Evolutionary conservation across 1,140 invertebrate species (phyloP).

Genomic region (Drosophila sturtevanti): DNA sequence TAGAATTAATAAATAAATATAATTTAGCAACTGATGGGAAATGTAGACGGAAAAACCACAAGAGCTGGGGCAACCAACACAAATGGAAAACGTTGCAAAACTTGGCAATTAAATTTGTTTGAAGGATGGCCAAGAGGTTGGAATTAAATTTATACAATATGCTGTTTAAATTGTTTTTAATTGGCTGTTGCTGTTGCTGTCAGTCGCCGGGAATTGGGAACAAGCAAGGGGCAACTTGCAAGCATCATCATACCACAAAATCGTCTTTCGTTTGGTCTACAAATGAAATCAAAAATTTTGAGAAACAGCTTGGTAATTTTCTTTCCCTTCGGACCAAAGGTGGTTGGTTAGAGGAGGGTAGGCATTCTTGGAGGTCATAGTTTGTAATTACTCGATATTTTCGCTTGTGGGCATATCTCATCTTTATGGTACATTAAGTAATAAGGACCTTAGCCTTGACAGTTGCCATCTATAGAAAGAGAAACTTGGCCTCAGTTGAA

Average conservation of each 20-base stretch:
- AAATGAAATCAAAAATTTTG: conserved; percentile 68
- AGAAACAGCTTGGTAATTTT: conserved; percentile 14
- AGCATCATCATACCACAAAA: neutral
- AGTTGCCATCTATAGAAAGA: conserved; percentile 29
- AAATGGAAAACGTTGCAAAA: conserved; percentile 4
- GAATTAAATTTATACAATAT: conserved; percentile 66
- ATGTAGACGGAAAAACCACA: conserved; percentile 29
- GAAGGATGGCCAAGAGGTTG: conserved; percentile 31
- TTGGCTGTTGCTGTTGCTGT: conserved; percentile 45
- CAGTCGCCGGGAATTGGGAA: neutral
- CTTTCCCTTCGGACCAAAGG: conserved; percentile 2
- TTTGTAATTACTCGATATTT: conserved; percentile 61
- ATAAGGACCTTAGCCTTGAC: conserved; percentile 13
- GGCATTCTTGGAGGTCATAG: conserved; percentile 34
- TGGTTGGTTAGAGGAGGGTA: conserved; percentile 6
- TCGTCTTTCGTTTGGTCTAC: conserved; percentile 28
- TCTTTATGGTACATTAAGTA: conserved; percentile 43
- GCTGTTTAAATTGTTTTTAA: conserved; percentile 70
- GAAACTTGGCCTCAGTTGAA: conserved; percentile 26
- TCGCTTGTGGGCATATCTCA: conserved; percentile 32
- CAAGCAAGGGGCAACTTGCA: neutral
- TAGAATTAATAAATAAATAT: conserved; percentile 77
- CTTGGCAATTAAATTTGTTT: conserved; percentile 51
- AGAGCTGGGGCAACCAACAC: neutral
- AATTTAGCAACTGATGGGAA: conserved; percentile 60